These are phyloP conservation scores for Bovichtus diacanthus DNA, from an alignment of 2,797 vertebrate species.

Conservation along the genomic window DNA sequence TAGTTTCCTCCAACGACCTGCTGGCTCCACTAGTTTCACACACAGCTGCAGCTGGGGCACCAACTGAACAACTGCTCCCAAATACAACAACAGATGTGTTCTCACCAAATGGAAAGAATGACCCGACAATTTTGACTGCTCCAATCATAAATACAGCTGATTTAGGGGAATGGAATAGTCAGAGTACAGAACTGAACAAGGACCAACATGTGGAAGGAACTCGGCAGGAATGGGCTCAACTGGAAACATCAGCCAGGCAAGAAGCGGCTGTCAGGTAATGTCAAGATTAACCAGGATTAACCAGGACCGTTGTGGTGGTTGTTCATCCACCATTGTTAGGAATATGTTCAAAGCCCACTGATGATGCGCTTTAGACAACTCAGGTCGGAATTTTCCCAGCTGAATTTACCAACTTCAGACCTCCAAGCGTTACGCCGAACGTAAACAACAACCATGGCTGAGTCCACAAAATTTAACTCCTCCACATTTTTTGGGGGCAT, in stretches of 20 bases:
- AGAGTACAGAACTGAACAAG: background rate
- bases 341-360: background rate
- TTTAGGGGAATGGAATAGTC: background rate
- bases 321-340: background rate
- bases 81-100: background rate
- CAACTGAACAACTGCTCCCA: background rate
- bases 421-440: too few species aligned
- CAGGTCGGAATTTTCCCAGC: too few species aligned
- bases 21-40: conserved; percentile 59
- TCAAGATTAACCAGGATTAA: background rate
- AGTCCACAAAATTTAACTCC: too few species aligned
- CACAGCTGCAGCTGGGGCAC: conserved; percentile 22
- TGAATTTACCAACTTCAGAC: too few species aligned
- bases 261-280: conserved; percentile 46
- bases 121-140: background rate
- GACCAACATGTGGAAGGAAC: background rate
- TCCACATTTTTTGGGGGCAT: too few species aligned
- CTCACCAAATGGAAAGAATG: background rate
- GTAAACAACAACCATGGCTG: too few species aligned
- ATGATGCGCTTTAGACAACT: too few species aligned
- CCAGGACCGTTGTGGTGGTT: background rate
- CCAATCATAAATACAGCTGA: background rate
- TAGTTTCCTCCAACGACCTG: conserved; percentile 75
- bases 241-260: background rate
- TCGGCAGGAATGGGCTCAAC: conserved; percentile 13